Evolutionary conservation across 2,797 vertebrate genomes (phyloP).

Genomic region (Mus spretus): DNA sequence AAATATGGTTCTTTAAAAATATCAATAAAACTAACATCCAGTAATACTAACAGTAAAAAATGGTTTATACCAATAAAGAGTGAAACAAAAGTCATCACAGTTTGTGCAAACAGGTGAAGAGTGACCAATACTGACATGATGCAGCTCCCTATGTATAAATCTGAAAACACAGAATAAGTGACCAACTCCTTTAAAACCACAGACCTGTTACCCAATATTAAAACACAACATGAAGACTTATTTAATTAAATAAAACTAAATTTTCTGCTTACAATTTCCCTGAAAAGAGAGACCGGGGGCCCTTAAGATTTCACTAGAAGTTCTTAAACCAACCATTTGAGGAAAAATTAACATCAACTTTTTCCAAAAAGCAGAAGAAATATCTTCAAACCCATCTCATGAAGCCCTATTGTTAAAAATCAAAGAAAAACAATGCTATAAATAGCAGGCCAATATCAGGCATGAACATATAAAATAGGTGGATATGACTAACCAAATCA

Average conservation of each 20-base stretch:
- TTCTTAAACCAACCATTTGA: neutral
- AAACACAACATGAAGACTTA: neutral
- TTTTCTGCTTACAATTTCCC: neutral
- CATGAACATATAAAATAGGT: neutral
- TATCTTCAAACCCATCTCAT: neutral
- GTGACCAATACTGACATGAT: neutral
- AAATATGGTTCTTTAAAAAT: neutral
- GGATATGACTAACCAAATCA: neutral
- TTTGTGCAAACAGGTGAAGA: neutral
- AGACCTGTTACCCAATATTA: neutral
- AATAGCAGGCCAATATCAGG: neutral
- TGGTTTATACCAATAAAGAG: neutral
- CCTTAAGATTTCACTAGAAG: neutral
- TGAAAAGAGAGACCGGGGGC: neutral
- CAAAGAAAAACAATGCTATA: neutral
- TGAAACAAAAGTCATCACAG: neutral
- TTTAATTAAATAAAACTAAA: neutral
- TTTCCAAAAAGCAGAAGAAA: neutral
- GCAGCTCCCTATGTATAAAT: neutral
- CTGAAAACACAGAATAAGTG: neutral
- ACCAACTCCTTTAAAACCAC: neutral
- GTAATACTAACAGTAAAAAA: neutral
- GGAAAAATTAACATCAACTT: neutral
- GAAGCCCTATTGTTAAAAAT: neutral
- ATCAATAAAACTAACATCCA: neutral